Evolutionary conservation across 2,797 vertebrate species (phyloP).

Genomic region (Steatocranus sp.): DNA sequence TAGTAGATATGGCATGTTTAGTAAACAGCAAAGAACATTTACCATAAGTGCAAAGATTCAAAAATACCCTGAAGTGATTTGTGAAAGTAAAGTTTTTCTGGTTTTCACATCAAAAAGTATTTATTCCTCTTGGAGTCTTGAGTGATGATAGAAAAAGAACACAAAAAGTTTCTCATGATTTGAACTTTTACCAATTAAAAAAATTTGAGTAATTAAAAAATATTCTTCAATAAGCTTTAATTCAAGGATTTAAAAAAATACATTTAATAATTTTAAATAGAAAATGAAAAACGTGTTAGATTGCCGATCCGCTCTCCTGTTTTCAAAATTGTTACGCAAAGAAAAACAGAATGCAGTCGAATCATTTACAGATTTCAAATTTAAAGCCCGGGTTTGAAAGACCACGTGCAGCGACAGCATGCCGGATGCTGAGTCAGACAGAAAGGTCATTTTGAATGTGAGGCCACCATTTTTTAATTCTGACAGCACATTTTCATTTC

Average conservation of each 20-base stretch:
- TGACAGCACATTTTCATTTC: neutral
- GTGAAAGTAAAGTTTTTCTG: neutral
- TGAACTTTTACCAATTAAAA: neutral
- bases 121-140: neutral
- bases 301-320: neutral
- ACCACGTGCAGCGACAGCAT: accelerated
- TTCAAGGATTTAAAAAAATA: neutral
- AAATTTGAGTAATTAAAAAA: accelerated
- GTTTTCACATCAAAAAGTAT: neutral
- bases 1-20: neutral
- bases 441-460: neutral
- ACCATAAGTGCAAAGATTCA: neutral
- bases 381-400: accelerated
- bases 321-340: accelerated
- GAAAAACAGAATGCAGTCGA: neutral
- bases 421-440: no score
- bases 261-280: neutral
- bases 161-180: accelerated
- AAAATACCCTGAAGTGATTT: neutral
- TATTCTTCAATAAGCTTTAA: neutral
- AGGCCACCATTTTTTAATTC: neutral
- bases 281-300: accelerated
- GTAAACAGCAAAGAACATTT: neutral
- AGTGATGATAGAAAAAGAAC: neutral
- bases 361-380: neutral